Evolutionary conservation across 2,888 invertebrate genomes (phyloP).

Genomic region (Drosophila nr. medialis): DNA sequence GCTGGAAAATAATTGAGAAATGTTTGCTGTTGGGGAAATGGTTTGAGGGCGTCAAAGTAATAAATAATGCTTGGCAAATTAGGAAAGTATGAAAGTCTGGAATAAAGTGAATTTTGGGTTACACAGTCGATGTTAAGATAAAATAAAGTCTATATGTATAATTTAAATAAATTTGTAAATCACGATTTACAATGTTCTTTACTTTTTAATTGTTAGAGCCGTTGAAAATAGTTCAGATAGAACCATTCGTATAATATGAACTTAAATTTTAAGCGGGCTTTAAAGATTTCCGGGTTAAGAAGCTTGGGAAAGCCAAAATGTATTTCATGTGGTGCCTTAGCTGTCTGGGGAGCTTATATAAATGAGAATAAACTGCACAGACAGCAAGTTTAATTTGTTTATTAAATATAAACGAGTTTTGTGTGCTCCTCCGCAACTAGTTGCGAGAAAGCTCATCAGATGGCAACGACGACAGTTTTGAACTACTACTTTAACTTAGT

Average conservation of each 20-base stretch:
- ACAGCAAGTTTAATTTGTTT: conserved; percentile 75
- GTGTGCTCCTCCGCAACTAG: conserved; percentile 37
- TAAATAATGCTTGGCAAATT: conserved; percentile 51
- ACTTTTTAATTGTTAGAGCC: neutral
- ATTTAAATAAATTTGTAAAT: neutral
- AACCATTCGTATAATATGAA: neutral
- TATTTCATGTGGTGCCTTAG: conserved; percentile 2
- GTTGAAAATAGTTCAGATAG: neutral
- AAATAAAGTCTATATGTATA: neutral
- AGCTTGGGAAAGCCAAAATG: neutral
- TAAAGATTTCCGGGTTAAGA: neutral
- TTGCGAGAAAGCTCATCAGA: conserved; percentile 41
- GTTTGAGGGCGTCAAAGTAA: conserved; percentile 29
- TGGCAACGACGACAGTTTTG: conserved; percentile 63
- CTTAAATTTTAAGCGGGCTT: neutral
- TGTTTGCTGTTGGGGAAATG: conserved; percentile 36
- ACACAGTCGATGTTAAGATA: neutral
- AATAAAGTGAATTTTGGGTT: neutral
- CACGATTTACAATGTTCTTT: neutral
- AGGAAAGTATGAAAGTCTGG: conserved; percentile 41
- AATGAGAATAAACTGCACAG: conserved; percentile 44
- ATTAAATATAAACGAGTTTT: conserved; percentile 77
- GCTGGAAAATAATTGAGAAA: conserved; percentile 65
- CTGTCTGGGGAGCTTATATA: neutral
- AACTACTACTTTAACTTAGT: conserved; percentile 74